Base-by-base conservation (phyloP, 2,113 vertebrate genomes). In the Pseudolaguvia tuberculata region DNA sequence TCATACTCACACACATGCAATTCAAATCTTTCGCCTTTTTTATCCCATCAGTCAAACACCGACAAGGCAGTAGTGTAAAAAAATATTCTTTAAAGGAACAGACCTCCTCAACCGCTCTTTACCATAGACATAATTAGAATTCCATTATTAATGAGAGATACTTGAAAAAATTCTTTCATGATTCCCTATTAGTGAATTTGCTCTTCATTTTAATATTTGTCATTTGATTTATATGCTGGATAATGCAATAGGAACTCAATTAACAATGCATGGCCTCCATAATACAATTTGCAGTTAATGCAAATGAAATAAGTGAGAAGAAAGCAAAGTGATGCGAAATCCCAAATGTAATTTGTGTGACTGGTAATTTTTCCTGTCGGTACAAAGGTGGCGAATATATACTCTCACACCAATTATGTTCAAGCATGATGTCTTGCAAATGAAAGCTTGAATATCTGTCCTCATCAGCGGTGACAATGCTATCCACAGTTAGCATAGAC, bases 171-270 rank as follows among this genome's bases (percentile, higher is more conserved):
- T 94, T 93, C 92, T 92, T 93, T 94, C 92, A 93, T 93, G 92
- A 93, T 92, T 92, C 90, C 90, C 93, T 93, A 92, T 93, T 94
- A 93, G 87, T 89, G 89, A 91, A 93, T 93, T 93, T 94, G 92
- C 92, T 93, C 93, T 94, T 94, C 92, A 94, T 93, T 93, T 94
- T 92, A 91, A 93, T 94, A 93, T 93, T 91, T 93, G 92, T 93
- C 91, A 91, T 93, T 93, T 94, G 92, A 93, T 94, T 94, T 94
- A 93, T 94, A 93, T 92, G 89, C 90, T 91, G 92, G 91, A 92
- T 94, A 93, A 94, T 94, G 91, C 92, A 93, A 92, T 93, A 91
- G 90, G 91, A 91, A 90, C 90, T 90, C 92, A 94, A 94, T 94
- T 94, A 94, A 94, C 91, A 93, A 92, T 93, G 92, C 92, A 92